Conservation (phyloP, 2,888 invertebrate genomes). For the Marronus borbonicus region DNA sequence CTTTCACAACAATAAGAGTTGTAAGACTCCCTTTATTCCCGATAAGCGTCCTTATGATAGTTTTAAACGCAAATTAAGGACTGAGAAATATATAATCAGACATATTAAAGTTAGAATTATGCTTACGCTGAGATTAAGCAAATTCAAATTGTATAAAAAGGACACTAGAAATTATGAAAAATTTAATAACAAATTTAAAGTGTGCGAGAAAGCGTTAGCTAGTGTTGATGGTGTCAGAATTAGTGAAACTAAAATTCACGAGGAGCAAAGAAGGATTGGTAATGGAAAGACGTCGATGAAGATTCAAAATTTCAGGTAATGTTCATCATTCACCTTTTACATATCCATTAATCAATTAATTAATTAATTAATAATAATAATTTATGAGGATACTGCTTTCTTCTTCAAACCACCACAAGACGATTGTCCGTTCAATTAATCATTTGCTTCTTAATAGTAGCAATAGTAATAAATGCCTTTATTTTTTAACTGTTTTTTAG, state of each 20-base stretch:
- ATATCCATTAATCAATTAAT: too few relatives aligned
- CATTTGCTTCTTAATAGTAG: too few relatives aligned
- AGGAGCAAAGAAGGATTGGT: slow-evolving; percentile 68
- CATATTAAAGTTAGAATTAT: slow-evolving; percentile 79
- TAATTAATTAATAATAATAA: too few relatives aligned
- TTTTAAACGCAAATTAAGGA: slow-evolving; percentile 63
- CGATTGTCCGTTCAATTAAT: too few relatives aligned
- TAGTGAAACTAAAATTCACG: slow-evolving; percentile 61
- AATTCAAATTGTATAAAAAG: slow-evolving; percentile 68
- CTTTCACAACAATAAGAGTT: slow-evolving; percentile 52
- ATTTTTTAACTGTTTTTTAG: too few relatives aligned
- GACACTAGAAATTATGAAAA: slow-evolving; percentile 54
- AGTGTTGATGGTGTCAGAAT: slow-evolving; percentile 51
- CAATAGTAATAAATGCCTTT: too few relatives aligned
- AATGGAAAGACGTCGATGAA: slow-evolving; percentile 68
- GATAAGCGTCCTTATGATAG: slow-evolving; percentile 47
- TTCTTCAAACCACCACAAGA: too few relatives aligned
- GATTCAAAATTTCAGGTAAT: slow-evolving; percentile 70
- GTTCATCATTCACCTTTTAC: neutral
- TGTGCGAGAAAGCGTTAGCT: slow-evolving; percentile 20
- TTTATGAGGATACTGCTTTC: too few relatives aligned
- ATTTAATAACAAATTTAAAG: slow-evolving; percentile 28
- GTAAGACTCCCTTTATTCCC: neutral
- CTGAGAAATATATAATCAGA: slow-evolving; percentile 76
- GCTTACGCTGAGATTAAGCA: slow-evolving; percentile 77